Base-by-base conservation (phyloP, 2,113 vertebrate species). In the Haemorhous mexicanus region DNA sequence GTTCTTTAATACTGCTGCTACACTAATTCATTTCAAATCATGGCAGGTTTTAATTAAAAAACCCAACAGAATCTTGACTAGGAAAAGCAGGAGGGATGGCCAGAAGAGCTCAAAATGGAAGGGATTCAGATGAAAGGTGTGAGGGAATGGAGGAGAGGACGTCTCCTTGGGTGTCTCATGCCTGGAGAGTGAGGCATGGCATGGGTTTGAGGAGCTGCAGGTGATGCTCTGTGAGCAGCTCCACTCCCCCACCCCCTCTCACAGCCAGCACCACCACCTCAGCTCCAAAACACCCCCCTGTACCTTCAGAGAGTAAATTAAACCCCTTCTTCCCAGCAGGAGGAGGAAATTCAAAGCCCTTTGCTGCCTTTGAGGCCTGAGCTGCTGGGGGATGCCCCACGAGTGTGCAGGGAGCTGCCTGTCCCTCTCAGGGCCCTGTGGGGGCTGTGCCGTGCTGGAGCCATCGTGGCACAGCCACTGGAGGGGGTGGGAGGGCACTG, bases 351-450 rank as follows among this genome's bases (percentile, higher is more conserved):
- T 82, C 74, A 79, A 68, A 84, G 63, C n/a, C 63, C 9, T 62
- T 58, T 4, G 4, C 50, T 92, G 81, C 69, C 76, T 86, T 87
- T 84, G 85, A 87, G 85, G 83, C 47, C 64, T 23, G 30, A n/a
- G 46, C 37, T 61, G 50, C 26, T 47, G 37, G 66, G 75, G 43
- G 43, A n/a, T 18, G 58, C 27, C 26, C 28, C 2, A 3, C 7
- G 5, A 44, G 62, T 2, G 32, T 44, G 39, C n/a, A 47, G 59
- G 18, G 39, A 87, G 53, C 43, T 7, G 19, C n/a, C 32, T 26
- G 30, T 30, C 44, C 67, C 39, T 53, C 2, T 0, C 3, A 0
- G 3, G 6, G 47, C 66, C 43, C 74, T 4, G 2, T 14, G 24
- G 67, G 41, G 47, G 3, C 1, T 28, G 6, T 11, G 56, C 61